Conservation (phyloP, 2,888 invertebrate genomes). For the Tetramorium bicarinatum region DNA sequence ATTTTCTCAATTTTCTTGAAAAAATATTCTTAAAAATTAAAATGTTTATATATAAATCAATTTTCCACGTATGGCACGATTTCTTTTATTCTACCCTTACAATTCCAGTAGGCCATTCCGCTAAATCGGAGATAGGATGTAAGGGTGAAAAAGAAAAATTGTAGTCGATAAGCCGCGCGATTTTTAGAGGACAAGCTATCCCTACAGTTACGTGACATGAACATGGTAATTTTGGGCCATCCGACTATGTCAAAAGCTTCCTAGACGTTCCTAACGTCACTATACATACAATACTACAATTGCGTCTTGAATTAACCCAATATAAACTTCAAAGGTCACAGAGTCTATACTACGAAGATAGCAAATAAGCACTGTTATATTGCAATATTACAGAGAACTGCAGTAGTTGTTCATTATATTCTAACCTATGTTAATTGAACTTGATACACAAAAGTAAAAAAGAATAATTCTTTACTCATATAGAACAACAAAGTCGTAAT, state of each 20-base stretch:
- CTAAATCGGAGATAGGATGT: slow-evolving; percentile 11
- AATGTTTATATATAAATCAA: not conserved
- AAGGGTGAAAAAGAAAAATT: slow-evolving; percentile 5
- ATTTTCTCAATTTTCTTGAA: not conserved
- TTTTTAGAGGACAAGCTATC: not conserved
- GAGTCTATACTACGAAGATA: slow-evolving; percentile 16
- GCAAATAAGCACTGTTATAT: slow-evolving; percentile 13
- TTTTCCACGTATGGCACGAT: not conserved
- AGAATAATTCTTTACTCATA: slow-evolving; percentile 50
- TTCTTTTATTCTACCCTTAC: slow-evolving; percentile 18
- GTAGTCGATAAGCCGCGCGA: slow-evolving; percentile 8
- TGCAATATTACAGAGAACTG: slow-evolving; percentile 11
- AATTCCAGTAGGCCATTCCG: not conserved
- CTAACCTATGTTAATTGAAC: not conserved
- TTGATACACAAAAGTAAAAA: slow-evolving; percentile 14
- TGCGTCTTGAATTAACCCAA: slow-evolving; percentile 16
- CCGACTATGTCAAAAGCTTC: slow-evolving; percentile 31
- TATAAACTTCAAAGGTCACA: slow-evolving; percentile 37
- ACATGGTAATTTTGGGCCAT: slow-evolving; percentile 18
- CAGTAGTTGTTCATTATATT: slow-evolving; percentile 58
- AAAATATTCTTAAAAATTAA: not conserved
- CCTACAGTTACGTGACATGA: slow-evolving; percentile 26
- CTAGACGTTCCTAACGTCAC: slow-evolving; percentile 16
- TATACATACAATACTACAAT: slow-evolving; percentile 7
- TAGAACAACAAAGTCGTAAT: slow-evolving; percentile 41